Evolutionary conservation across 2,888 invertebrate species (phyloP), one percentile per base, ranked within the genome.

Genomic region (Desoria tigrina): DNA sequence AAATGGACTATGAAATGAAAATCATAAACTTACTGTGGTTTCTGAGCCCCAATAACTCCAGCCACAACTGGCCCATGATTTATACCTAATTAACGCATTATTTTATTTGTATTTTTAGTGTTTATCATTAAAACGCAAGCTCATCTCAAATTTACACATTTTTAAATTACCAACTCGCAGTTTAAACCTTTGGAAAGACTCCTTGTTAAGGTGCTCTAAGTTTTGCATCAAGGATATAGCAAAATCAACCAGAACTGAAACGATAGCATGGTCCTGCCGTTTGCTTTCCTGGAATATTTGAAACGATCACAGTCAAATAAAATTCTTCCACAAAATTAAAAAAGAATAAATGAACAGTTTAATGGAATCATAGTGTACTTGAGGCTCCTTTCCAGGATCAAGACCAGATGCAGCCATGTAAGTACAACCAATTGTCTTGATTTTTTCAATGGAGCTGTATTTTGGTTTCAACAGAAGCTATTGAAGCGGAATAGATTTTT

Each of bases 11-110:
- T 39, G 39, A 39, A 39, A 16, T 11, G 16, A 39, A 16, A 16
- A 11, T 9, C 9, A 3, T 42, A 9, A 42, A 68, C 61, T 68
- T 65, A 97, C 81, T 97, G 96, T 0, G 97, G 97, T 79, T 97
- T 97, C 80, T 96, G 94, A 0, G 96, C 96, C 0, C 96, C 96
- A n/a, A n/a, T n/a, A n/a, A n/a, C n/a, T n/a, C n/a, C n/a, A n/a
- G n/a, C n/a, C n/a, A n/a, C n/a, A n/a, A 26, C 94, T 0, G 93
- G 90, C 0, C 94, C 94, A 79, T 92, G 90, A 79, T 88, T 90
- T 60, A 94, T 80, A 68, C 94, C 92, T 92, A 78, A 11, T 77
- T 16, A 49, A 21, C 14, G 18, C 14, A 49, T 39, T 39, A 39
- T 9, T 11, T 39, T 39, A 39, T 9, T 39, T 39, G n/a, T n/a